Conservation (phyloP, 2,113 vertebrate genomes). For the Psilopogon haemacephalus region DNA sequence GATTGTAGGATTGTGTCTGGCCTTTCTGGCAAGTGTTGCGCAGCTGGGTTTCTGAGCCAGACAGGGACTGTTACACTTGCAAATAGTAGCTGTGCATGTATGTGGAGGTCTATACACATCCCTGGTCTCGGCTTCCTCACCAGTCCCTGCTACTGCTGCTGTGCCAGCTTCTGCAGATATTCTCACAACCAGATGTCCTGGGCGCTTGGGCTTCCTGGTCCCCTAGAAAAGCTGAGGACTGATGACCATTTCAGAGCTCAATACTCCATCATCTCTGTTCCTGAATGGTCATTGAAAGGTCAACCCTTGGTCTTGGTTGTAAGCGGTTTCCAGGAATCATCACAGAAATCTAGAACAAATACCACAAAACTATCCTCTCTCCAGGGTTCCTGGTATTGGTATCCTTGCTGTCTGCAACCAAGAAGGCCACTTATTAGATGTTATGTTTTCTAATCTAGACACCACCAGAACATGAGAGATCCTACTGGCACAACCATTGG, state of each 20-base stretch:
- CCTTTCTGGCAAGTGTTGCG: neutral
- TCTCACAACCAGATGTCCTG: neutral
- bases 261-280: neutral
- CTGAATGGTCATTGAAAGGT: neutral
- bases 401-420: neutral
- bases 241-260: neutral
- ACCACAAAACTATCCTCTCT: neutral
- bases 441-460: neutral
- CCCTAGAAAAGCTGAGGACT: neutral
- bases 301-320: neutral
- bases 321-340: neutral
- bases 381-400: neutral
- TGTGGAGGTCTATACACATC: rapidly evolving
- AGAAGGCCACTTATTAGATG: neutral
- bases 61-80: neutral
- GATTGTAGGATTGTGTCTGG: neutral
- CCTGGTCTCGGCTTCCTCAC: neutral
- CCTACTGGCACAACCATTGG: neutral
- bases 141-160: neutral
- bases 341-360: neutral
- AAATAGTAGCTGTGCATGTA: no score
- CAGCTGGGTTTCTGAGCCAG: neutral
- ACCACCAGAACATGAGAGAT: neutral
- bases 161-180: neutral
- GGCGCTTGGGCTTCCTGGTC: neutral